phyloP scores from a whole-genome alignment of 2,888 invertebrate species.

The Rhagophthalmus giganteus region DNA sequence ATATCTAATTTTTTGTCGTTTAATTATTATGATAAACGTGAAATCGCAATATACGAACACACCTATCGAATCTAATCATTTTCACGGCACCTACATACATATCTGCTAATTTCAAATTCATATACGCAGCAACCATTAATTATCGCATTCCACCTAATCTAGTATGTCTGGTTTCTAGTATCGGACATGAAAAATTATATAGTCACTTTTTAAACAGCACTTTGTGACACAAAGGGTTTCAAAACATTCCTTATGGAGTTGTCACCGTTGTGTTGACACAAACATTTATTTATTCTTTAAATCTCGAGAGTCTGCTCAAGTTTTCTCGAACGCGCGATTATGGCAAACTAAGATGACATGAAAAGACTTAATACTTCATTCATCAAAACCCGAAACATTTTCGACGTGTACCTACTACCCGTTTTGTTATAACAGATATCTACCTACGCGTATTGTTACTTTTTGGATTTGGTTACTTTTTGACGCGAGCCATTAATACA shows the following conservation, averaged over 20 bases:
- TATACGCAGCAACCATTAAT: conserved; percentile 19
- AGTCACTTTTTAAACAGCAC: neutral
- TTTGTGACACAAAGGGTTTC: conserved; percentile 8
- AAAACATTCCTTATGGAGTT: conserved; percentile 29
- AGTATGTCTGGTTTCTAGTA: conserved; percentile 2
- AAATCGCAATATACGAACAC: too few relatives aligned
- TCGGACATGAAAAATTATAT: conserved; percentile 14
- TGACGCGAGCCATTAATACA: neutral
- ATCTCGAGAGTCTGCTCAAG: conserved; percentile 27
- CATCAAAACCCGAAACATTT: conserved; percentile 16
- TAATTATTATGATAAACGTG: too few relatives aligned
- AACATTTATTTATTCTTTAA: conserved; percentile 25
- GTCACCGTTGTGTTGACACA: conserved; percentile 29
- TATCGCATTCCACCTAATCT: conserved; percentile 7
- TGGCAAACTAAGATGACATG: conserved; percentile 21
- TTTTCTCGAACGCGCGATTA: conserved; percentile 16
- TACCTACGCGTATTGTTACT: too few relatives aligned
- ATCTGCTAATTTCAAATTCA: conserved; percentile 16
- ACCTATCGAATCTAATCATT: too few relatives aligned
- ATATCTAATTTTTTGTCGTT: too few relatives aligned
- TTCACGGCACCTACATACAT: too few relatives aligned
- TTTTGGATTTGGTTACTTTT: neutral
- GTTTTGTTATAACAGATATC: conserved; percentile 5
- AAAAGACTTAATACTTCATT: conserved; percentile 26
- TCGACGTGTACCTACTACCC: conserved; percentile 5